Evolutionary conservation across 2,797 vertebrate species (phyloP).

Genomic region (Pangasius sanitwongsei): DNA sequence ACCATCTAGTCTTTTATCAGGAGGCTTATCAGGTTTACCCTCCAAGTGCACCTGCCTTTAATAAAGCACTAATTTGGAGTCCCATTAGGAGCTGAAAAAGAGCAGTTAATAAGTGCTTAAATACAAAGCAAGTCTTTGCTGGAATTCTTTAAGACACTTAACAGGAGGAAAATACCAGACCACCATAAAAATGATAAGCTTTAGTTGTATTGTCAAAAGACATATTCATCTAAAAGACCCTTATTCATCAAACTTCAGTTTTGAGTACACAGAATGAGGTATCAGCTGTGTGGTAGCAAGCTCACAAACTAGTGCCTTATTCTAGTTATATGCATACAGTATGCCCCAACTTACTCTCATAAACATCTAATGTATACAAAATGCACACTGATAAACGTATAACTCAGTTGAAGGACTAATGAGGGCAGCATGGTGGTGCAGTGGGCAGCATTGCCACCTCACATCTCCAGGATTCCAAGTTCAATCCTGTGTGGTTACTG

Average conservation of each 20-base stretch:
- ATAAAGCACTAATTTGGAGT: conserved; percentile 17
- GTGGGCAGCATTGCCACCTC: too few species aligned
- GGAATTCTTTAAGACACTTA: background rate
- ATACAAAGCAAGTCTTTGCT: background rate
- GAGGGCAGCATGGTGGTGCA: background rate
- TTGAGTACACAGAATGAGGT: background rate
- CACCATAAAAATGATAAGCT: background rate
- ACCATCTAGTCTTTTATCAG: conserved; percentile 9
- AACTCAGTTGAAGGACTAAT: background rate
- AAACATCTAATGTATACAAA: too few species aligned
- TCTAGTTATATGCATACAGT: background rate
- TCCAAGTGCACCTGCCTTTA: background rate
- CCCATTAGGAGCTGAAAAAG: background rate
- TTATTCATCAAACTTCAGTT: background rate
- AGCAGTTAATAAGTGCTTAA: background rate
- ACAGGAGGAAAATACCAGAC: background rate
- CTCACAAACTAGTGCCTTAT: background rate
- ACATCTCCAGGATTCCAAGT: too few species aligned
- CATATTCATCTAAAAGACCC: background rate
- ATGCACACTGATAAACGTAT: too few species aligned
- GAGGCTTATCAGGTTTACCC: background rate
- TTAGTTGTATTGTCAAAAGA: background rate
- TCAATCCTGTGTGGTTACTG: too few species aligned
- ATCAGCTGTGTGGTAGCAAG: background rate
- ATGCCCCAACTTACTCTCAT: background rate